Evolutionary conservation across 2,797 vertebrate species (phyloP).

Genomic region (Natrix natrix): DNA sequence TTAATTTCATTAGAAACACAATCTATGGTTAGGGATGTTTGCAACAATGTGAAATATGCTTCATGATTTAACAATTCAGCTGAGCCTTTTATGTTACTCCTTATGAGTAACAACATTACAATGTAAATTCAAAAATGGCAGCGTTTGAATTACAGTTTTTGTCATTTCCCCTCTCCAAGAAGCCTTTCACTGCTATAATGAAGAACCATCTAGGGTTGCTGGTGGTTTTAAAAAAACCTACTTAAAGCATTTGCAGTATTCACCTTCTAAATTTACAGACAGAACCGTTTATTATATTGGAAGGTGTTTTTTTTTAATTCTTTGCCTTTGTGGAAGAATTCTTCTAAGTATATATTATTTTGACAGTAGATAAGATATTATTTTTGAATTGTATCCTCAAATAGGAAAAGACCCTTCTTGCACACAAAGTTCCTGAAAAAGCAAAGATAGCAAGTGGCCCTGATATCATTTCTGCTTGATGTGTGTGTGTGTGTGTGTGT

Average conservation of each 20-base stretch:
- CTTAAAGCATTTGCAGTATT: neutral
- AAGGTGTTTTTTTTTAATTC: neutral
- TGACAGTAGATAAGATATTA: neutral
- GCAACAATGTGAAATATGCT: neutral
- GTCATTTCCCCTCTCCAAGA: neutral
- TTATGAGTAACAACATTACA: neutral
- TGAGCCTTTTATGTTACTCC: neutral
- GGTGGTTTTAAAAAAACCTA: neutral
- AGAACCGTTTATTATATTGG: neutral
- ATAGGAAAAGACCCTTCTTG: neutral
- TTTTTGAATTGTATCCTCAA: neutral
- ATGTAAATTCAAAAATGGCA: neutral
- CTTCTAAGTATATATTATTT: neutral
- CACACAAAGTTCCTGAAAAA: neutral
- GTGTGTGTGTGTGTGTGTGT: neutral
- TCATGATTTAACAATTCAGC: neutral
- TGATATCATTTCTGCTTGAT: neutral
- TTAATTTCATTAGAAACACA: neutral
- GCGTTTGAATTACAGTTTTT: neutral
- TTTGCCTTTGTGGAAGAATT: neutral
- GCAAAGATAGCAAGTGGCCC: too few species aligned
- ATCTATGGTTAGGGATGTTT: neutral
- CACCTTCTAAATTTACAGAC: neutral
- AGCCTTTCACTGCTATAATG: neutral
- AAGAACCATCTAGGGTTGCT: neutral